Evolutionary conservation across 2,888 invertebrate genomes (phyloP).

Genomic region (Entomobrya multifasciata): DNA sequence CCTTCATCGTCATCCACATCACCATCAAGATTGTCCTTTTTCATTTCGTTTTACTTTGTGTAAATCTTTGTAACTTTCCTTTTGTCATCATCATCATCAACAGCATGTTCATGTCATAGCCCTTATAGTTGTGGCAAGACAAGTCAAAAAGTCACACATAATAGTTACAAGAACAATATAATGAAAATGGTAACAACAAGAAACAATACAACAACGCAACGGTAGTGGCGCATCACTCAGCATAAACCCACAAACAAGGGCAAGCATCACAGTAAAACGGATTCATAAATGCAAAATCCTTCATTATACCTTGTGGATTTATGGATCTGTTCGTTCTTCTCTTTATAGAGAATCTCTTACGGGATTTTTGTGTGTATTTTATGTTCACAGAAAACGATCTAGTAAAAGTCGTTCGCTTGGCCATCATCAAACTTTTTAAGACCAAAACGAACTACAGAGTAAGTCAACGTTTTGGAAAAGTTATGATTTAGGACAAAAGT

Average conservation of each 20-base stretch:
- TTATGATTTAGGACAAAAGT: not conserved
- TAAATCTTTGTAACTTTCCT: not conserved
- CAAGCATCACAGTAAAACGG: conserved; percentile 16
- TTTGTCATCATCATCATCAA: conserved; percentile 1
- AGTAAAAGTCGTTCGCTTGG: not conserved
- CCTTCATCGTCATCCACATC: not conserved
- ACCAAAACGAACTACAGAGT: not conserved
- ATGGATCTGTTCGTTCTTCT: not conserved
- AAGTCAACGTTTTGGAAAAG: not conserved
- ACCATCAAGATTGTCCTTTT: not conserved
- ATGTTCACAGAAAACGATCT: not conserved
- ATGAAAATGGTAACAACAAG: not conserved
- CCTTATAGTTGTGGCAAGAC: conserved; percentile 35
- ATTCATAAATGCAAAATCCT: not conserved
- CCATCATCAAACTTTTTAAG: not conserved
- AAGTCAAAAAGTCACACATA: conserved; percentile 45
- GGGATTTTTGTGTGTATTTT: conserved; percentile 23
- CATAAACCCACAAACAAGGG: conserved; percentile 29
- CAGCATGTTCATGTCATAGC: conserved; percentile 31
- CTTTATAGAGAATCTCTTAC: not conserved
- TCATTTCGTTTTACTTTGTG: conserved; percentile 1
- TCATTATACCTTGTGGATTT: too few species aligned
- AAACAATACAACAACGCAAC: conserved; percentile 42
- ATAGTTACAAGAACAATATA: conserved; percentile 42
- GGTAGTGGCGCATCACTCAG: conserved; percentile 26